These are phyloP conservation scores for Manis pentadactyla DNA, from an alignment of 2,797 vertebrate genomes.

Conservation along the genomic window DNA sequence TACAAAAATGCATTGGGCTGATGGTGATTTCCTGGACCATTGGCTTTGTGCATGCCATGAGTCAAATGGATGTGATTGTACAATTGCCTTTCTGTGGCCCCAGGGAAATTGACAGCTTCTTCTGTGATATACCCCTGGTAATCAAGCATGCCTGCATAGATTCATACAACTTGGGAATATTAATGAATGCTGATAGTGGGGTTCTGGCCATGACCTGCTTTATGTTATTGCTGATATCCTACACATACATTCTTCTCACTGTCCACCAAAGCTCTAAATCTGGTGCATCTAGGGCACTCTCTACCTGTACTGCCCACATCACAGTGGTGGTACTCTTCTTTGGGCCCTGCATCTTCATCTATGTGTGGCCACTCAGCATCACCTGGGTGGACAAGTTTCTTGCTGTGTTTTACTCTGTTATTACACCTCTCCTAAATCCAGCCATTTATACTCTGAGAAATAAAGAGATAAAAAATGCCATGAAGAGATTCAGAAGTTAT, in stretches of 20 bases:
- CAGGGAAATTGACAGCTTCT: conserved; percentile 55
- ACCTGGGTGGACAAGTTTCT: conserved; percentile 61
- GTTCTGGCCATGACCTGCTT: conserved; percentile 50
- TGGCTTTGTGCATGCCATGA: conserved; percentile 58
- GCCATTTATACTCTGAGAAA: conserved; percentile 61
- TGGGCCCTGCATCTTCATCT: conserved; percentile 66
- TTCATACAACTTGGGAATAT: conserved; percentile 13
- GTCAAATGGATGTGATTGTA: conserved; percentile 42
- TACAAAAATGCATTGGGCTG: conserved; percentile 33
- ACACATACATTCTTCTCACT: conserved; percentile 60
- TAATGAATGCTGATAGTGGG: conserved; percentile 66
- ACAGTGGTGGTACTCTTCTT: conserved; percentile 61
- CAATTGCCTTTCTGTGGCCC: conserved; percentile 63
- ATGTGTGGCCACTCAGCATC: conserved; percentile 63
- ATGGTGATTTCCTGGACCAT: conserved; percentile 26
- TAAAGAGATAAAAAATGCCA: conserved; percentile 55
- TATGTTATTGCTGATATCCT: conserved; percentile 60
- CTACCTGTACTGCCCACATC: conserved; percentile 73
- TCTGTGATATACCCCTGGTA: conserved; percentile 70
- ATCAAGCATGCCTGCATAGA: conserved; percentile 70
- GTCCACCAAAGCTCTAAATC: conserved; percentile 18
- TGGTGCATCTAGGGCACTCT: conserved; percentile 73
- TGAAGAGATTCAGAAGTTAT: conserved; percentile 13
- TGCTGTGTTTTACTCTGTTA: conserved; percentile 65
- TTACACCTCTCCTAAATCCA: conserved; percentile 70